phyloP scores from a whole-genome alignment of 1,140 invertebrate species.

The Drosophila subpulchrella region DNA sequence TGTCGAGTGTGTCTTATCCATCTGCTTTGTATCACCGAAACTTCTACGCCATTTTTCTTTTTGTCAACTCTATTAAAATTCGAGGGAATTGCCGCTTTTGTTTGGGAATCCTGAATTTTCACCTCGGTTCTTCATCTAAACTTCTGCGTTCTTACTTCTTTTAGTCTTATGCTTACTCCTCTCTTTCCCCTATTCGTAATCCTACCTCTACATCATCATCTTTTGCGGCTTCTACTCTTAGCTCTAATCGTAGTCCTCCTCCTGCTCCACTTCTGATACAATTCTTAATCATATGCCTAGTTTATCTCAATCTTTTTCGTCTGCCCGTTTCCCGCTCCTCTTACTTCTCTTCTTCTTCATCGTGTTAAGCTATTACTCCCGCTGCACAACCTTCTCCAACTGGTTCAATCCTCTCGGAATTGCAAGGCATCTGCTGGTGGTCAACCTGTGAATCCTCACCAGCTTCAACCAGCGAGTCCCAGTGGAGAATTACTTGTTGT shows the following conservation, averaged over 20 bases:
- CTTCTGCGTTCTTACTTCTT: background rate
- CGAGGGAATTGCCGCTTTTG: background rate
- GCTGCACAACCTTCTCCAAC: background rate
- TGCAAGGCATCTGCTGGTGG: background rate
- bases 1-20: background rate
- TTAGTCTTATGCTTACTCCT: conserved; percentile 10
- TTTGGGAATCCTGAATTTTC: background rate
- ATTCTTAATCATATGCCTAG: conserved; percentile 1
- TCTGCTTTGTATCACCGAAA: background rate
- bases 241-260: conserved; percentile 10
- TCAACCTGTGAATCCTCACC: conserved; percentile 5
- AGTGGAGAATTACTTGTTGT: conserved; percentile 21
- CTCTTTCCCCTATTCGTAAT: conserved; percentile 1
- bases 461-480: conserved; percentile 17
- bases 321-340: background rate
- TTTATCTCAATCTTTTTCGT: conserved; percentile 3
- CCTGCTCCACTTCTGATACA: background rate
- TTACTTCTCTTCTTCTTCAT: background rate
- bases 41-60: background rate
- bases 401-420: background rate
- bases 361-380: conserved; percentile 3
- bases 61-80: background rate
- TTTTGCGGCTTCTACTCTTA: background rate
- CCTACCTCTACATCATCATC: background rate
- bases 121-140: background rate